Conservation (phyloP, 2,113 vertebrate species). For the Gadus macrocephalus region DNA sequence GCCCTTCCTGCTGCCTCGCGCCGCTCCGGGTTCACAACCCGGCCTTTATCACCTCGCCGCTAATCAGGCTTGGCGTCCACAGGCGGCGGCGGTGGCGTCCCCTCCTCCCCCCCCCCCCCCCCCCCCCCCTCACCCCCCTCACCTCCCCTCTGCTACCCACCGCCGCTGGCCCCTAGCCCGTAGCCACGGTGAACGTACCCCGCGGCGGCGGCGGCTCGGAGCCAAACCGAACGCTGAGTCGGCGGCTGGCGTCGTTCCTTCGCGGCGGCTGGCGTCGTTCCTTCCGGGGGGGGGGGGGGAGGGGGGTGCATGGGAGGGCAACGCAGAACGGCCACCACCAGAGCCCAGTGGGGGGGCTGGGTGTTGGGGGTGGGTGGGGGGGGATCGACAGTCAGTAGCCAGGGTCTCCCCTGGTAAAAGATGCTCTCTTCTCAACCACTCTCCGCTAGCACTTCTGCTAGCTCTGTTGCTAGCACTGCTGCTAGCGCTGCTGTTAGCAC, state of each 20-base stretch:
- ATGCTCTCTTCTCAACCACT: conserved; percentile 4
- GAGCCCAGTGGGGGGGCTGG: no score
- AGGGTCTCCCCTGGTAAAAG: conserved; percentile 26
- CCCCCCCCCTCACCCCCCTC: background rate
- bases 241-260: no score
- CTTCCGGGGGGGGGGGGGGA: no score
- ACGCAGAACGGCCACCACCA: background rate
- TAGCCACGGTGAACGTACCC: no score
- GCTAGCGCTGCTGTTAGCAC: no score
- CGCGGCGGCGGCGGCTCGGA: conserved; percentile 5
- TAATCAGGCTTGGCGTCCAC: conserved; percentile 21
- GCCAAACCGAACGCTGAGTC: no score
- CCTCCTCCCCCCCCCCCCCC: conserved; percentile 9
- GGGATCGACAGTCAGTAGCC: conserved; percentile 26
- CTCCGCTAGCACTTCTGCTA: background rate
- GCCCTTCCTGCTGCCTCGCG: conserved; percentile 35
- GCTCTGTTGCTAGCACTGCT: no score
- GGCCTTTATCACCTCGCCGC: conserved; percentile 28
- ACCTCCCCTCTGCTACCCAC: no score
- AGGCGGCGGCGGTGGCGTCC: background rate
- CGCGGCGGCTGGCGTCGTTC: no score
- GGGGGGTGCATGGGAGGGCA: conserved; percentile 29
- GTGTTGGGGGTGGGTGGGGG: background rate
- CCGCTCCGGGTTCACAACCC: conserved; percentile 35
- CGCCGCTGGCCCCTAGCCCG: no score